These are phyloP conservation scores for Anolis carolinensis DNA, from an alignment of 2,113 vertebrate genomes.

Conservation along the genomic window DNA sequence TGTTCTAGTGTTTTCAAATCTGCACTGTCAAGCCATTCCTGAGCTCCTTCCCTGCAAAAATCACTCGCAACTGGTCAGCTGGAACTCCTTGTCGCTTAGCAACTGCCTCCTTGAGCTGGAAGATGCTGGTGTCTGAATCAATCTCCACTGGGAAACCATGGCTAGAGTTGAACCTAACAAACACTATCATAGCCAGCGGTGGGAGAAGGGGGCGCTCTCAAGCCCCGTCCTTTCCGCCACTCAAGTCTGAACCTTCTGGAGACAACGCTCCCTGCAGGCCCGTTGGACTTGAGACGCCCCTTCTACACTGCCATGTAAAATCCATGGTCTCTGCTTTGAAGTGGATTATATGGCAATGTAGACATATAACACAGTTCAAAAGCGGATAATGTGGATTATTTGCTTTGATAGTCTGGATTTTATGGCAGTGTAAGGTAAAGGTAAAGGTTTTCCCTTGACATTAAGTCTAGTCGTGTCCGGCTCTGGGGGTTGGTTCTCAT, in stretches of 20 bases:
- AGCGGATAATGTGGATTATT: no score
- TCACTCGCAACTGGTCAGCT: conserved; percentile 82
- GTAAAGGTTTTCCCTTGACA: no score
- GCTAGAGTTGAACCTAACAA: conserved; percentile 86
- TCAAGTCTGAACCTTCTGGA: not conserved
- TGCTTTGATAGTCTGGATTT: no score
- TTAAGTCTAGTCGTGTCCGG: no score
- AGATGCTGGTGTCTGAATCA: conserved; percentile 73
- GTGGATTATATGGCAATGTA: no score
- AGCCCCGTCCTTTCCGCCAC: not conserved
- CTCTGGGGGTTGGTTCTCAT: no score
- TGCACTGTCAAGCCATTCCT: conserved; percentile 81
- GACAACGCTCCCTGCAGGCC: conserved; percentile 29
- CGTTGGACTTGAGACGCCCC: not conserved
- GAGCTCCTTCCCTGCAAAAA: conserved; percentile 86
- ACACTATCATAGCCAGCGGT: conserved; percentile 80
- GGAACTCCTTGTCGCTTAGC: conserved; percentile 82
- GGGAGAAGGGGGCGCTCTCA: not conserved
- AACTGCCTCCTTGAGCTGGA: conserved; percentile 84
- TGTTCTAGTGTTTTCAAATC: no score
- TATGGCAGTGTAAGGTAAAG: no score
- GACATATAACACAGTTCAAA: no score
- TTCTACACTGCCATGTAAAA: no score
- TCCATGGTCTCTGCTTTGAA: no score
- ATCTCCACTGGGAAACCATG: conserved; percentile 83